Conservation (phyloP, 2,797 vertebrate species). For the Crenichthys baileyi region DNA sequence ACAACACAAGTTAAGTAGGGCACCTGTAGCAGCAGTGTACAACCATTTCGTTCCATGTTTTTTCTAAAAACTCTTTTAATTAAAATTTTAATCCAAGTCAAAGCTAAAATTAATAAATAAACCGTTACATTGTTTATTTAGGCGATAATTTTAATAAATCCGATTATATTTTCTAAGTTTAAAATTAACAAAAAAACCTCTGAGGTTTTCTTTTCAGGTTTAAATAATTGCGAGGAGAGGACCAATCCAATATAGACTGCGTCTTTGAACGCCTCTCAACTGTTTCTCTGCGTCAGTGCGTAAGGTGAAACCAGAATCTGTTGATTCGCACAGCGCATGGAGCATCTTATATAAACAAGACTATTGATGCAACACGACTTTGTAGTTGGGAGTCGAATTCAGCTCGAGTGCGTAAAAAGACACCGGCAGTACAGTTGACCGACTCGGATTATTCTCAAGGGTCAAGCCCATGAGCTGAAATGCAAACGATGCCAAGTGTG, state of each 20-base stretch:
- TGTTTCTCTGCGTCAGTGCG: slow-evolving; percentile 43
- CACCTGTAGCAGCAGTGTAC: no score
- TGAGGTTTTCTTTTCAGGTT: background rate
- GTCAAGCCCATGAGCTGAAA: slow-evolving; percentile 63
- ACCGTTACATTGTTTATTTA: no score
- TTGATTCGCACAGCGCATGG: slow-evolving; percentile 59
- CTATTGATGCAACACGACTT: slow-evolving; percentile 49
- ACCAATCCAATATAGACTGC: slow-evolving; percentile 49
- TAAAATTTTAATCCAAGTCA: background rate
- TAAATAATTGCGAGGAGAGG: background rate
- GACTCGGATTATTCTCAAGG: slow-evolving; percentile 75
- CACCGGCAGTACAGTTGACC: slow-evolving; percentile 76
- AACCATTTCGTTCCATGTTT: background rate
- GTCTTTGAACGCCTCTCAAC: slow-evolving; percentile 33
- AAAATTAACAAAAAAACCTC: background rate
- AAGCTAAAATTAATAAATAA: no score
- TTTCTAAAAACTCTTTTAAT: no score
- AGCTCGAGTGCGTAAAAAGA: slow-evolving; percentile 71
- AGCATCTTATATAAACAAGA: slow-evolving; percentile 55
- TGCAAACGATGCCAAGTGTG: slow-evolving; percentile 77
- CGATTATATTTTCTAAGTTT: background rate
- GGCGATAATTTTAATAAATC: background rate
- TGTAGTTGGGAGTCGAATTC: slow-evolving; percentile 65
- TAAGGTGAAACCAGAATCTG: slow-evolving; percentile 71
- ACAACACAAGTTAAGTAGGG: background rate